A percentile compares a stretch with the other conserved stretches of the same genome.
Evolutionary conservation across 2,888 invertebrate genomes (phyloP).

Genomic region (Spialia ferax): DNA sequence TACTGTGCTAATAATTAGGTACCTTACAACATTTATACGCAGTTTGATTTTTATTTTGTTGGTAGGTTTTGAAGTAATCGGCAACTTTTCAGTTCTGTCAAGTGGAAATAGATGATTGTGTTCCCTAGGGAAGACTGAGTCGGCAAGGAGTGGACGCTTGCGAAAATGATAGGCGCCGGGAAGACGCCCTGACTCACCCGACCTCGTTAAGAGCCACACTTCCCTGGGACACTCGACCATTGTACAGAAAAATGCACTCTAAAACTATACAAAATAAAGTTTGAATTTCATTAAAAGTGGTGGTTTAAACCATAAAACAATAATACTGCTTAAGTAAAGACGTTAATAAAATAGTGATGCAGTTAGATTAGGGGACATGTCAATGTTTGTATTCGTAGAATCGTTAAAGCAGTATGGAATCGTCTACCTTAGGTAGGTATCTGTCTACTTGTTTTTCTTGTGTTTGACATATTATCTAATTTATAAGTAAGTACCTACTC

Average conservation of each 20-base stretch:
- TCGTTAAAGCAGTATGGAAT: not conserved
- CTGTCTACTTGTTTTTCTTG: too few species aligned
- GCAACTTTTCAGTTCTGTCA: slow-evolving; percentile 13
- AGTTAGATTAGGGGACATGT: not conserved
- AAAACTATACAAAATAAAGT: slow-evolving; percentile 10
- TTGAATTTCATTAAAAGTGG: slow-evolving; percentile 6
- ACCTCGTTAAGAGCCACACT: slow-evolving; percentile 65
- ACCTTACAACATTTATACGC: too few species aligned
- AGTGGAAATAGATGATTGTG: slow-evolving; percentile 64
- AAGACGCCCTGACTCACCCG: slow-evolving; percentile 75
- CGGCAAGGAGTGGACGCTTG: slow-evolving; percentile 55
- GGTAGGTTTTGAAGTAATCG: too few species aligned
- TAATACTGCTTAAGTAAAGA: slow-evolving; percentile 19
- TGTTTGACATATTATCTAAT: too few species aligned
- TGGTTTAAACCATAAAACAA: slow-evolving; percentile 19
- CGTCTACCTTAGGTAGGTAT: too few species aligned
- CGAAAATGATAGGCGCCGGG: slow-evolving; percentile 69
- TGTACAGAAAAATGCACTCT: slow-evolving; percentile 50
- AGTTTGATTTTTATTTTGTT: too few species aligned
- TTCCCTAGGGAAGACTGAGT: slow-evolving; percentile 54
- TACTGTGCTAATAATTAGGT: too few species aligned
- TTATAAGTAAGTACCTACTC: too few species aligned
- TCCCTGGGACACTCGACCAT: slow-evolving; percentile 50
- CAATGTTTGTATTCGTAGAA: not conserved
- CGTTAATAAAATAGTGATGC: not conserved